Percentiles rank a stretch among this genome's conserved stretches.
Evolutionary conservation across 2,797 vertebrate genomes (phyloP).

Genomic region (Coendou prehensilis): DNA sequence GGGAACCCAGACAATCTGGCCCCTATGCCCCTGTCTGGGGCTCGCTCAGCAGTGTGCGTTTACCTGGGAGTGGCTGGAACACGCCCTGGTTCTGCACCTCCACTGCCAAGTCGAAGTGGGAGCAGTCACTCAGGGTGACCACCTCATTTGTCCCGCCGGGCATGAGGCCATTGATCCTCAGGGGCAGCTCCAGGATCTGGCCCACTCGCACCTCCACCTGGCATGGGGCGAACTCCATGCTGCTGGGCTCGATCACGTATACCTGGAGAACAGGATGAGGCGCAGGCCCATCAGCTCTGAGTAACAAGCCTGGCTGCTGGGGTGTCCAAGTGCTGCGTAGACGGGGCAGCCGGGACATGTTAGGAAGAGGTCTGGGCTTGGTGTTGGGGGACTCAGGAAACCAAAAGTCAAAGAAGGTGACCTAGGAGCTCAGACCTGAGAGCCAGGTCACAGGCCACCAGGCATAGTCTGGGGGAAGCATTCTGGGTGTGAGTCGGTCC

Average conservation of each 20-base stretch:
- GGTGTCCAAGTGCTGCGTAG: background rate
- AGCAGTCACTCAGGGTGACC: conserved; percentile 96
- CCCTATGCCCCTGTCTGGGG: background rate
- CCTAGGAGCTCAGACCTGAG: background rate
- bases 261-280: conserved; percentile 89
- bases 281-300: background rate
- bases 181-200: conserved; percentile 93
- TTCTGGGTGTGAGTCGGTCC: background rate
- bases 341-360: accelerated
- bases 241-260: conserved; percentile 94
- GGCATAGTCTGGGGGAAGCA: background rate
- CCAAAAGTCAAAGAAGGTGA: background rate
- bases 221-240: conserved; percentile 95
- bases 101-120: conserved; percentile 94
- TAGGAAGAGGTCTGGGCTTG: background rate
- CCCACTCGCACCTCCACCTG: conserved; percentile 94
- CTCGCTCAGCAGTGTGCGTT: background rate
- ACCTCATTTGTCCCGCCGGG: conserved; percentile 84
- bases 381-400: background rate
- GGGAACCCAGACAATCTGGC: background rate
- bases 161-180: conserved; percentile 93
- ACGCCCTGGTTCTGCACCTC: conserved; percentile 93
- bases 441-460: background rate
- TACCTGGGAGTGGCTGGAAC: conserved; percentile 93
- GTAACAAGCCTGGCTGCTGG: accelerated